Evolutionary conservation across 2,113 vertebrate genomes (phyloP).

Genomic region (Periophthalmus modestus): DNA sequence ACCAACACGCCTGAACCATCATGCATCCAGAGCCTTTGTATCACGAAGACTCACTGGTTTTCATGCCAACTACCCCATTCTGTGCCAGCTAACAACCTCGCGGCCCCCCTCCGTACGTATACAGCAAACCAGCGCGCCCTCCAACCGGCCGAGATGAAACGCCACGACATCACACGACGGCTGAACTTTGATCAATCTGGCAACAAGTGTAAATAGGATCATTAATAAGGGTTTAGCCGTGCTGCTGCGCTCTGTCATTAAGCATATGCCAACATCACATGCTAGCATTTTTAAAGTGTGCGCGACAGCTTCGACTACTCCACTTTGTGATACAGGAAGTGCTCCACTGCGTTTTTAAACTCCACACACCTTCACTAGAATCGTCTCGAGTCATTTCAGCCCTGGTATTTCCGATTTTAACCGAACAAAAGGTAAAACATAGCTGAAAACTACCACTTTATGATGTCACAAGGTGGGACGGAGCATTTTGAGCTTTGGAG

Average conservation of each 20-base stretch:
- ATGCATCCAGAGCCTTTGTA: constrained; percentile 45
- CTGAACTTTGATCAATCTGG: constrained; percentile 78
- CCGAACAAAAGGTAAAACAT: too few species aligned
- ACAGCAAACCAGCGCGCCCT: constrained; percentile 3
- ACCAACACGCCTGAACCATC: constrained; percentile 25
- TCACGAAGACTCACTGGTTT: constrained; percentile 50
- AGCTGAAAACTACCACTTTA: too few species aligned
- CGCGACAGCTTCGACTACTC: too few species aligned
- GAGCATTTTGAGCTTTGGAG: too few species aligned
- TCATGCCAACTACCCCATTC: constrained; percentile 63
- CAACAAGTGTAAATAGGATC: constrained; percentile 77
- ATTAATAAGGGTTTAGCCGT: constrained; percentile 73
- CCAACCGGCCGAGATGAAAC: constrained; percentile 68
- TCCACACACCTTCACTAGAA: too few species aligned
- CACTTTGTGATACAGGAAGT: too few species aligned
- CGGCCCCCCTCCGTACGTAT: constrained; percentile 29
- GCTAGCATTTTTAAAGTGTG: too few species aligned
- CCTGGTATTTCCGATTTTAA: too few species aligned
- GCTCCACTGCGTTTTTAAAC: too few species aligned
- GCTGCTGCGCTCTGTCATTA: constrained; percentile 64
- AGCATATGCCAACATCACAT: constrained; percentile 43
- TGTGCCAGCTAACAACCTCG: constrained; percentile 62
- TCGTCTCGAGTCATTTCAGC: too few species aligned
- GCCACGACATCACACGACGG: constrained; percentile 57
- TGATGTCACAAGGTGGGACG: too few species aligned